Base-by-base conservation (phyloP, 1,140 invertebrate genomes). In the Drosophila pseudoananassae region DNA sequence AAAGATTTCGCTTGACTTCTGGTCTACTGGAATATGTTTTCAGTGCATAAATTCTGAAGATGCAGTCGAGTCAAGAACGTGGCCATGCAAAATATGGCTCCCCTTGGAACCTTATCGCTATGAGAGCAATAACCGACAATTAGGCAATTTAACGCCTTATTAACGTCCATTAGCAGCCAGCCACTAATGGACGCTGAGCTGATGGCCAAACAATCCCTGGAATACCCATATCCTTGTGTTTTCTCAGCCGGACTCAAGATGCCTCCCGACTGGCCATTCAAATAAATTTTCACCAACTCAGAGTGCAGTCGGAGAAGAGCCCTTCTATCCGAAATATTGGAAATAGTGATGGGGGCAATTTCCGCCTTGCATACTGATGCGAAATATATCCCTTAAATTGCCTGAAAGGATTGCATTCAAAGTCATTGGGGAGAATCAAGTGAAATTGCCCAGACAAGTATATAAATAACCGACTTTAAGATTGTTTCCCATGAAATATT, bases 131-230 rank as follows among this genome's bases (percentile, higher is more conserved):
- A 78, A 87, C 70, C 82, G 82, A 49, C 70, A 87, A 85, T 85
- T 85, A 85, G 77, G 73, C 65, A 66, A 82, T 85, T 87, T 82
- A 87, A 85, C 83, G 82, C 74, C 69, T 76, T 82, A 85, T 85
- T 87, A 85, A 82, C 82, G 60, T 55, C 60, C 69, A 87, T 75
- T 87, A 76, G 65, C 55, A 47, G 14, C 20, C 51, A 38, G 40
- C 50, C 40, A 69, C 50, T 33, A 69, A 69, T 69, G 65, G 65
- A 68, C 50, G 50, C 27, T 5, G 60, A 46, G 50, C 20, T 17
- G 47, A 23, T 20, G 23, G 6, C 49, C 31, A 20, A 52, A 52
- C 50, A 59, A 27, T n/a, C 31, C 29, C 27, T 9, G 0, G 25
- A 33, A 47, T 14, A 72, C 36, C 15, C 49, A 25, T 53, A 12